Percentiles rank a stretch among this genome's conserved stretches.
Evolutionary conservation across 1,140 invertebrate genomes (phyloP).

Genomic region (Scylla paramamosain): DNA sequence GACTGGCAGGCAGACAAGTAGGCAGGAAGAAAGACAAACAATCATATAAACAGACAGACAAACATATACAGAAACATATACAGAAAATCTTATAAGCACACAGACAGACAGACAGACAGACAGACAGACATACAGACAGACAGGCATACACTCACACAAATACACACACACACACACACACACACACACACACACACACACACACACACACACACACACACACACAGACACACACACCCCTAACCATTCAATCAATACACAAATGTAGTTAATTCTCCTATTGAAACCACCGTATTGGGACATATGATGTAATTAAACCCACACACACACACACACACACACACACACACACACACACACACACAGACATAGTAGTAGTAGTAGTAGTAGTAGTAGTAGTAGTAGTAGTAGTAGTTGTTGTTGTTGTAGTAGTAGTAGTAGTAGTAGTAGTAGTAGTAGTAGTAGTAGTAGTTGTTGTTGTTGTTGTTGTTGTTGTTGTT

Average conservation of each 20-base stretch:
- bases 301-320: no score
- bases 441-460: not conserved
- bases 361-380: not conserved
- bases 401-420: not conserved
- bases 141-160: not conserved
- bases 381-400: slow-evolving; percentile 6
- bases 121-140: no score
- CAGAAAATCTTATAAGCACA: not conserved
- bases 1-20: no score
- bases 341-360: slow-evolving; percentile 19
- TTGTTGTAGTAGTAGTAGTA: not conserved
- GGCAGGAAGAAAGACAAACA: no score
- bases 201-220: no score
- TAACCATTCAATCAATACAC: no score
- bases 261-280: no score
- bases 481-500: no score
- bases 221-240: no score
- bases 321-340: not conserved
- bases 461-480: not conserved
- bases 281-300: no score
- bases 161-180: not conserved
- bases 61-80: not conserved
- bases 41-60: no score
- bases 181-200: not conserved
- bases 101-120: no score